Evolutionary conservation across 2,797 vertebrate genomes (phyloP).

Genomic region (Ataeniobius toweri): DNA sequence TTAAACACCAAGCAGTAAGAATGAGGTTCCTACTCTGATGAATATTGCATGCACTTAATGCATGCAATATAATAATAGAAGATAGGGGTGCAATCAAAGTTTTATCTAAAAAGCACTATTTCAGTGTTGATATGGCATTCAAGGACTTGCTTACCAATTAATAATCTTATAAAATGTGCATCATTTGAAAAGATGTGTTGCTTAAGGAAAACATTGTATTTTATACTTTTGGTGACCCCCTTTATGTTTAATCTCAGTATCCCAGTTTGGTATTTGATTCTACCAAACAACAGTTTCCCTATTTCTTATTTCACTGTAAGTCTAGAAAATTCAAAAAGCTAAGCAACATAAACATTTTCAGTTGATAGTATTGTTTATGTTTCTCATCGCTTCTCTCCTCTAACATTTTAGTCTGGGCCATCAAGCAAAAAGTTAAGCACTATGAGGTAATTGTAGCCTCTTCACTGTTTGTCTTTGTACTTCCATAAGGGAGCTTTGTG

Average conservation of each 20-base stretch:
- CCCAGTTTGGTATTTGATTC: background rate
- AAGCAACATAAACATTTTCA: background rate
- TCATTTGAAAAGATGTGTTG: too few relatives aligned
- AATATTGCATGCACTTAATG: background rate
- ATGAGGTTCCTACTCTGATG: too few relatives aligned
- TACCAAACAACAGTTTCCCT: background rate
- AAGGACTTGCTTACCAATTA: too few relatives aligned
- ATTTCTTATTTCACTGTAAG: background rate
- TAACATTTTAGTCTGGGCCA: constrained; percentile 16
- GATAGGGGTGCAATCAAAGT: background rate
- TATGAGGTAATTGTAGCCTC: constrained; percentile 60
- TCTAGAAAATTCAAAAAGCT: background rate
- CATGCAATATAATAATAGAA: background rate
- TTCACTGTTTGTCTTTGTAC: constrained; percentile 68
- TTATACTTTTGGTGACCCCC: background rate
- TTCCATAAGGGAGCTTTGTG: constrained; percentile 75
- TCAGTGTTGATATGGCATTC: too few relatives aligned
- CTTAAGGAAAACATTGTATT: background rate
- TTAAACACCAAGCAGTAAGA: background rate
- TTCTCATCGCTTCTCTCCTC: background rate
- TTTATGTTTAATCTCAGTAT: background rate
- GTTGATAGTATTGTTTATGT: background rate
- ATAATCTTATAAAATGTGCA: too few relatives aligned
- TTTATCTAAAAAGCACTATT: background rate
- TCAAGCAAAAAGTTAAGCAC: constrained; percentile 49